Base-by-base conservation (phyloP, 2,797 vertebrate genomes). In the Sciaenops ocellatus region DNA sequence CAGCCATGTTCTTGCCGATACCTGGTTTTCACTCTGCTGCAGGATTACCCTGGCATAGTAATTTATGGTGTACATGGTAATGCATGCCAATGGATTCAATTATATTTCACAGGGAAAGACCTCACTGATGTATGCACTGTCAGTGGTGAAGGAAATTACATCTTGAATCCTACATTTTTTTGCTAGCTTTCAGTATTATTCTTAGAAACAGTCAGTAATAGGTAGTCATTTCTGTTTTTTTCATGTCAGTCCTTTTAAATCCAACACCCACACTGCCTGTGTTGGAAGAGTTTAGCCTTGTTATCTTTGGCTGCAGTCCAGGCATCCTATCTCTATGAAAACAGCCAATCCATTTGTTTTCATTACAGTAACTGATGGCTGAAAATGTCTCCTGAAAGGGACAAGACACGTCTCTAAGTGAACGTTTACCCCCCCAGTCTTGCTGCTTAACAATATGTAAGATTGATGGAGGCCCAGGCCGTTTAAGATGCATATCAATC, bases 301-400 rank as follows among this genome's bases (percentile, higher is more conserved):
- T 82, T 91, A 90, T 90, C 80, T 79, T 72, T 84, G 84, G 78
- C 83, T 82, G 60, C 64, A 73, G 77, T 87, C 79, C 66, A 88
- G 69, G 17, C 69, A 72, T 79, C 87, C 76, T 85, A 30, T 90
- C 82, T 76, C 55, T 72, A 50, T 80, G 78, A 86, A 90, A 84
- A 63, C 76, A 85, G 76, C 82, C 83, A 76, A 90, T 88, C 71
- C 78, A 87, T 91, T 92, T 87, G 72, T 92, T 91, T 90, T 92
- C 86, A 93, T 94, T 93, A 90, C 84, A 85, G 76, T 90, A 91
- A 90, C 84, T 89, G 86, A 92, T 93, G 80, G 83, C 80, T 79
- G 83, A 76, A 90, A 87, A 77, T 74, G 64, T 85, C 68, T 88
- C 70, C 78, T 87, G 79, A 84, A 89, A 90, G 70, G 68, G 76